Evolutionary conservation across 2,797 vertebrate species (phyloP), one percentile per base, ranked within the genome.

Genomic region (Poeciliopsis paucimaculata): DNA sequence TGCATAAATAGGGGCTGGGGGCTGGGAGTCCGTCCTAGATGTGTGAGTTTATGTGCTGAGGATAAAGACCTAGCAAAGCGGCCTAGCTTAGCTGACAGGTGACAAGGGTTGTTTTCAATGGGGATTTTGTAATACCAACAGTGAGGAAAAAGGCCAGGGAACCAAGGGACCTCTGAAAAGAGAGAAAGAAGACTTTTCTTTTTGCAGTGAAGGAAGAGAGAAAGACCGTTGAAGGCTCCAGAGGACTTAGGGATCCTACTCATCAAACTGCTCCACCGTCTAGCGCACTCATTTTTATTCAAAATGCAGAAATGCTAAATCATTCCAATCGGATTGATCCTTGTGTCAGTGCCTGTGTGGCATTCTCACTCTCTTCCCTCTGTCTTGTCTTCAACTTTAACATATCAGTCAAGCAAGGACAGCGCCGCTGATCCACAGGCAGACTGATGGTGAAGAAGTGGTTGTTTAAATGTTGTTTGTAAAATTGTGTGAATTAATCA

Each of bases 61-160:
- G 95, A 96, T 96, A 96, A 96, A 96, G 96, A 96, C 95, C 95
- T 96, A 95, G 93, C 94, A 95, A 95, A 95, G 93, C 94, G 94
- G 95, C 92, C 96, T 91, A 95, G 95, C 95, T 96, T 96, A 96
- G 95, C 92, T 96, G 96, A 96, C 96, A 96, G 96, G 95, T 96
- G 95, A 96, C 96, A 96, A 96, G 96, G 94, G 94, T 96, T 96
- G 94, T 93, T 94, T 89, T 96, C 89, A 96, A 96, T 95, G 91
- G 95, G 95, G 96, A 96, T 96, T 96, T 96, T 96, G 96, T 96
- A 96, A 96, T 96, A 96, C 94, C 95, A 96, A 96, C 95, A 96
- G 92, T 89, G 95, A 94, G 93, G 93, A 94, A 94, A 95, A 95
- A 94, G 74, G 94, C 94, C 74, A 80, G 90, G 94, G 86, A 93